phyloP scores from a whole-genome alignment of 2,888 invertebrate genomes.

The Agrotis clavis region DNA sequence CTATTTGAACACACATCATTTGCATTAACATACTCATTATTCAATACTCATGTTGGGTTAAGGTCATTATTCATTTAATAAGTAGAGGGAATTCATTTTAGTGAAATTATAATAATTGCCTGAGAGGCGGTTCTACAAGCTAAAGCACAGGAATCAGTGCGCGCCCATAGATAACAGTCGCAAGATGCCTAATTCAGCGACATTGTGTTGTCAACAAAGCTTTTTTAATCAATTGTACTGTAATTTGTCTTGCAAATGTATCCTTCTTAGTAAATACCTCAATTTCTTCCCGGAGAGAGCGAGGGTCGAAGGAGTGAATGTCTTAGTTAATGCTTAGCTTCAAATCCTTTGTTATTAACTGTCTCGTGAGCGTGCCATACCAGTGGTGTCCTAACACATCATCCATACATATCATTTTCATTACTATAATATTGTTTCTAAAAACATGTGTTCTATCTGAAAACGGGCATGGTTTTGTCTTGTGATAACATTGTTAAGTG shows the following conservation, averaged over 20 bases:
- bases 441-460: conserved; percentile 41
- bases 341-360: conserved; percentile 80
- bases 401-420: conserved; percentile 61
- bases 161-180: conserved; percentile 34
- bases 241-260: conserved; percentile 23
- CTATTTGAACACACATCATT: conserved; percentile 37
- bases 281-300: conserved; percentile 55
- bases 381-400: conserved; percentile 70
- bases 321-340: conserved; percentile 81
- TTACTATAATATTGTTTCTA: conserved; percentile 48
- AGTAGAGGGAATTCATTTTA: conserved; percentile 20
- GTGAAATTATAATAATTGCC: conserved; percentile 7
- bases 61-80: conserved; percentile 36
- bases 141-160: conserved; percentile 72
- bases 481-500: conserved; percentile 26
- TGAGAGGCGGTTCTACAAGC: conserved; percentile 21
- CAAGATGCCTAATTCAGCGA: conserved; percentile 23
- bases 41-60: conserved; percentile 35
- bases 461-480: conserved; percentile 57
- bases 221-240: conserved; percentile 35
- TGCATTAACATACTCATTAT: conserved; percentile 46
- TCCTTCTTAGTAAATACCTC: conserved; percentile 43
- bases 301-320: conserved; percentile 73
- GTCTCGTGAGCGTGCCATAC: conserved; percentile 87
- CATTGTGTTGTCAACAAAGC: conserved; percentile 17